Base-by-base conservation (phyloP, 2,888 invertebrate species). In the Pseudeuparius sepicola region DNA sequence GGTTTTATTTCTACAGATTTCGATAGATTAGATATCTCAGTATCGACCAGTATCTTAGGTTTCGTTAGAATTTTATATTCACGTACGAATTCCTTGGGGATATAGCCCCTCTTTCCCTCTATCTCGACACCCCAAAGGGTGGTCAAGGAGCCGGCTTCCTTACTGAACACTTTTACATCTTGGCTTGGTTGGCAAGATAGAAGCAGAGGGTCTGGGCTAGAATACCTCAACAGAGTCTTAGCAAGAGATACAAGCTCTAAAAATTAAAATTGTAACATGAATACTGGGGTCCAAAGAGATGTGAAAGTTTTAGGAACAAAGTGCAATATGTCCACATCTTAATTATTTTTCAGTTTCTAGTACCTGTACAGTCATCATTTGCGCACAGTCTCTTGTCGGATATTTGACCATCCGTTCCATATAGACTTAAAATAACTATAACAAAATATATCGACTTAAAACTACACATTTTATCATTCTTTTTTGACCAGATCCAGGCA, bases 91-190 rank as follows among this genome's bases (percentile, higher is more conserved):
- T 50, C 52, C 33, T 64, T 61, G 14, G 73, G 76, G 1, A 71
- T 72, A 57, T 79, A 84, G 14, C 86, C 86, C 38, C 71, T 58
- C 52, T 71, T 70, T 16, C 77, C 80, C 43, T 71, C 64, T 27
- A 83, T 74, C 61, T 71, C 73, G 26, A 71, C 78, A 43, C 75
- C 82, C 81, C 82, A 84, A 30, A 75, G 56, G 41, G 74, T 71
- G 13, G 50, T 36, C 40, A 71, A 64, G 14, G 62, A 61, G 30
- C 77, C 82, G 51, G 77, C 78, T 47, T 75, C 71, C 62, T 84
- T 85, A 57, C 83, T 82, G 50, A 64, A 76, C 42, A 86, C 67
- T 28, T 60, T 64, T 6, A 78, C 73, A 1, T 71, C 62, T 4
- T 61, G 52, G 51, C 78, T 75, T 3, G 53, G 54, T 13, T 57